Evolutionary conservation across 1,140 invertebrate species (phyloP).

Genomic region (Polypedilum pembai): DNA sequence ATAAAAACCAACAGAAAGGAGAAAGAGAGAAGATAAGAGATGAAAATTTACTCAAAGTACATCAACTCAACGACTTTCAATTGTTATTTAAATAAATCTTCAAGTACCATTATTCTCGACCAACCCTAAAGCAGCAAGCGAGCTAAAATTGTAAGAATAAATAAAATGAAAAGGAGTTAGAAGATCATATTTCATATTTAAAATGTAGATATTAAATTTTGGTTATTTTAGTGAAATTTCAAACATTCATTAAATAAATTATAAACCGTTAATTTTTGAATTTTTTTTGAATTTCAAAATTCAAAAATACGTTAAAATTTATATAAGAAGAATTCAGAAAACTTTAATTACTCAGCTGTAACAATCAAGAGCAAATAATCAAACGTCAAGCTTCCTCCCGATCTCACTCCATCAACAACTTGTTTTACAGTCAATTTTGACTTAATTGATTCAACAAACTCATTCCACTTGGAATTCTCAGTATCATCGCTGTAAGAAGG

Average conservation of each 20-base stretch:
- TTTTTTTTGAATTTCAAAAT: too few species aligned
- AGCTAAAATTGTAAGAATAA: conserved; percentile 39
- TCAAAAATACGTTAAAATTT: not conserved
- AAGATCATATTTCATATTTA: too few species aligned
- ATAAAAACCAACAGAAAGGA: not conserved
- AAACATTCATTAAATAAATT: too few species aligned
- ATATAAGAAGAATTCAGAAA: conserved; percentile 30
- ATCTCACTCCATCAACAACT: conserved; percentile 71
- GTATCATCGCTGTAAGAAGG: conserved; percentile 33
- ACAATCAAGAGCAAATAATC: conserved; percentile 72
- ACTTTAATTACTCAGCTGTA: conserved; percentile 63
- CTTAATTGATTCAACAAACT: conserved; percentile 62
- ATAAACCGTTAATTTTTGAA: too few species aligned
- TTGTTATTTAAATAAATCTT: not conserved
- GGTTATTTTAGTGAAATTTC: too few species aligned
- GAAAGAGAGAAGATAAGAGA: not conserved
- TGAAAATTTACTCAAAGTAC: too few species aligned
- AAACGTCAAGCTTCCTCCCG: conserved; percentile 70
- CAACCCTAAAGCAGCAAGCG: conserved; percentile 50
- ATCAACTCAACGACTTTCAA: not conserved
- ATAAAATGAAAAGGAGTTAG: not conserved
- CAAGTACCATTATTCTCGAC: conserved; percentile 49
- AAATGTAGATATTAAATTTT: too few species aligned
- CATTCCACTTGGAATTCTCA: conserved; percentile 55
- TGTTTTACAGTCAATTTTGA: conserved; percentile 77